phyloP scores from a whole-genome alignment of 2,113 vertebrate species.

The Catharus minimus region DNA sequence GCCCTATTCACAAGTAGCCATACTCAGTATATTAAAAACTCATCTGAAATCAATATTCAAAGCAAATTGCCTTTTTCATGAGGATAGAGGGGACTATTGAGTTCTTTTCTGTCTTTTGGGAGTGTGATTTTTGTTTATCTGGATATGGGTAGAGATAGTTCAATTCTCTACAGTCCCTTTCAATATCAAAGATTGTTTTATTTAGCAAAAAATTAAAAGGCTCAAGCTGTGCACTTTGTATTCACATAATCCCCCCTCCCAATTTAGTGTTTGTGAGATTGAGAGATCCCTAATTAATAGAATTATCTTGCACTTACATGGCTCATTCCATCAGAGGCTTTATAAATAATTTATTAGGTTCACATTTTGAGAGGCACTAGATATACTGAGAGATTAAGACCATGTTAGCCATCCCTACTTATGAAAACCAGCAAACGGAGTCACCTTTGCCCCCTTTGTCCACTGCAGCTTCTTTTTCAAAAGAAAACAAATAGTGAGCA shows the following conservation, averaged over 20 bases:
- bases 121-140: conserved; percentile 44
- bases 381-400: conserved; percentile 1
- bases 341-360: conserved; percentile 61
- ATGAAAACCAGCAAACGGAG: neutral
- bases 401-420: neutral
- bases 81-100: conserved; percentile 36
- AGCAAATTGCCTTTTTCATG: neutral
- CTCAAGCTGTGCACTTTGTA: conserved; percentile 48
- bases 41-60: conserved; percentile 19
- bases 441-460: neutral
- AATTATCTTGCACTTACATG: conserved; percentile 57
- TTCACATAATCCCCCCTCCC: conserved; percentile 13
- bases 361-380: conserved; percentile 24
- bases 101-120: neutral
- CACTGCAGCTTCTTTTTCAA: neutral
- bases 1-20: neutral
- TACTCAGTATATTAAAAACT: neutral
- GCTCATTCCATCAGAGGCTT: conserved; percentile 9
- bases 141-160: neutral
- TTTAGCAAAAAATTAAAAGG: conserved; percentile 54
- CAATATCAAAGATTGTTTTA: conserved; percentile 42
- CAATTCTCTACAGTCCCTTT: conserved; percentile 20
- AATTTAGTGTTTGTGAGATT: conserved; percentile 22
- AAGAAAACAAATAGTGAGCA: neutral
- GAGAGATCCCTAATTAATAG: conserved; percentile 54